Evolutionary conservation across 2,888 invertebrate genomes (phyloP), one percentile per base, ranked within the genome.

Genomic region (Lithophane ornitopus): DNA sequence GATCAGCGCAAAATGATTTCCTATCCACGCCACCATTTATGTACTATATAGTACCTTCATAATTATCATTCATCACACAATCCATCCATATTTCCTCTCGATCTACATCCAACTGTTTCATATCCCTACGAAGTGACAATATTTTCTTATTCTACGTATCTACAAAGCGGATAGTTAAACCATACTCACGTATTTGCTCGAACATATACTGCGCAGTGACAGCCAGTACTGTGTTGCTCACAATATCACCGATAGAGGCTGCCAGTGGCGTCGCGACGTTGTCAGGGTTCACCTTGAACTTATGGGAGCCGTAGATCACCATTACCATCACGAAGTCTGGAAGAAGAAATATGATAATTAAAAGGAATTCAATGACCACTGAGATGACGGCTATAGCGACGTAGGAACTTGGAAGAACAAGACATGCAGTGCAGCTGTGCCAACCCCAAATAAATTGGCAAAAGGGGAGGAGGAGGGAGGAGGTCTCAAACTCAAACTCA

Each of bases 221-320:
- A 1, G 99, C 98, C 0, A 99, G 97, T 28, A 99, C 97, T 16
- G 98, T 97, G 87, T 99, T 97, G 80, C 99, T 99, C 61, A 99
- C 98, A 28, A 99, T 98, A 94, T 99, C 99, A 4, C 99, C 99
- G 84, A 99, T 98, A 87, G 99, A 99, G 19, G 99, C 99, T 34
- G 99, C 99, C 62, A 99, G 97, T 0, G 99, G 99, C 2, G 99
- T 99, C 70, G 99, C 99, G 89, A 99, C 97, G 95, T 99, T 99
- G 95, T 99, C 99, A 0, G 99, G 99, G 94, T 99, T 99, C 92
- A 99, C 97, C 86, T 98, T 98, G 90, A 98, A 97, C 94, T 97
- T 98, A 90, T 98, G 97, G 2, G 99, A 98, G 69, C 98, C 94
- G 90, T 99, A 97, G 88, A 99, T 98, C 85, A 99, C 99, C 91